Conservation (phyloP, 2,888 invertebrate species). For the Xestobium rufovillosum region DNA sequence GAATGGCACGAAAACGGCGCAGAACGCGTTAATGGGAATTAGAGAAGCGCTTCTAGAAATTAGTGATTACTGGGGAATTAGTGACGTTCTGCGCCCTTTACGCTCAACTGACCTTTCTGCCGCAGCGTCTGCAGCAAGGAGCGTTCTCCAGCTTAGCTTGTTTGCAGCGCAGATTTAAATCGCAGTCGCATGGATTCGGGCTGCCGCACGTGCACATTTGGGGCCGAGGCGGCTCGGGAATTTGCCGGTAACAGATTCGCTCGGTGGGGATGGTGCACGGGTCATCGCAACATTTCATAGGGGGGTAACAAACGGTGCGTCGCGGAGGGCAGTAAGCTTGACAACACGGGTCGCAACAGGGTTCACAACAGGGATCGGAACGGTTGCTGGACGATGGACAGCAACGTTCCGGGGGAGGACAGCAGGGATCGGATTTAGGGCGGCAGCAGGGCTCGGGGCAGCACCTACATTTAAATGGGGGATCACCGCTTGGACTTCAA, state of each 20-base stretch:
- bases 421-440: not conserved
- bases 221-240: constrained; percentile 19
- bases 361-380: not conserved
- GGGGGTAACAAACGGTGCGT: constrained; percentile 23
- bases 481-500: no score
- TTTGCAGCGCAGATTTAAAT: constrained; percentile 18
- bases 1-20: no score
- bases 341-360: constrained; percentile 12
- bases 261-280: constrained; percentile 22
- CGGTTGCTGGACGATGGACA: not conserved
- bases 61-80: no score
- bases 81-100: no score
- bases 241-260: constrained; percentile 26
- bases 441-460: not conserved
- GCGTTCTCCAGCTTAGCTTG: constrained; percentile 19
- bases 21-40: no score
- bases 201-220: constrained; percentile 26
- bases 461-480: no score
- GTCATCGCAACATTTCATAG: constrained; percentile 35
- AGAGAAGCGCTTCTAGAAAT: no score
- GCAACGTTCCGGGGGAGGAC: constrained; percentile 22
- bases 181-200: constrained; percentile 25
- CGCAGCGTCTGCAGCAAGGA: constrained; percentile 39
- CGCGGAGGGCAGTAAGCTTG: constrained; percentile 14
- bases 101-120: constrained; percentile 37